These are phyloP conservation scores for Lasaia peninsularis DNA, from an alignment of 1,140 invertebrate genomes.

Conservation along the genomic window DNA sequence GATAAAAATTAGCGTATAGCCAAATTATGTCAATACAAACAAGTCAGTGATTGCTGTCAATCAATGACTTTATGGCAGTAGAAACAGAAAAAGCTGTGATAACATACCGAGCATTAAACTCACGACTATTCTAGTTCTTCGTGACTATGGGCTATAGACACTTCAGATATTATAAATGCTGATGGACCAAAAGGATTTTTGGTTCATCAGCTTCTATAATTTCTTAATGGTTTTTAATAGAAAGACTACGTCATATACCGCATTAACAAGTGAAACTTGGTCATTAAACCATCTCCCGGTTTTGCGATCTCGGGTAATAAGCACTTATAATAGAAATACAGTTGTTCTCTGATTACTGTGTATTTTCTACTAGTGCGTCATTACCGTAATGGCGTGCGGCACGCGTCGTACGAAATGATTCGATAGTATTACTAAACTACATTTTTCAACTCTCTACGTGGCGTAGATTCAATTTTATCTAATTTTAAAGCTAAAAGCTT, in stretches of 20 bases:
- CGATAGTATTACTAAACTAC: conserved; percentile 7
- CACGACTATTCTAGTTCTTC: too few species aligned
- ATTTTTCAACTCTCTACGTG: neutral
- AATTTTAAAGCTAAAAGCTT: neutral
- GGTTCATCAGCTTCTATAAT: too few species aligned
- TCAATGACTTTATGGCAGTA: too few species aligned
- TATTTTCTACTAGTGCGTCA: conserved; percentile 20
- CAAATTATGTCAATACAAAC: too few species aligned
- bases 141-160: too few species aligned
- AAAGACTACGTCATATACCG: neutral
- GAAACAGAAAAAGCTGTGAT: too few species aligned
- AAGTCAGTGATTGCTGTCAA: too few species aligned
- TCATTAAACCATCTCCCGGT: conserved; percentile 10
- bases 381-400: conserved; percentile 19
- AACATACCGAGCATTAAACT: too few species aligned
- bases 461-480: neutral
- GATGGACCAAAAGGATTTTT: too few species aligned
- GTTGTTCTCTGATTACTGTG: conserved; percentile 19
- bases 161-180: too few species aligned
- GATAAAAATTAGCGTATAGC: too few species aligned
- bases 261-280: conserved; percentile 15
- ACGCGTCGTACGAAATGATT: conserved; percentile 15
- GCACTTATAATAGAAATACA: conserved; percentile 20
- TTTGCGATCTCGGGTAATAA: conserved; percentile 16
- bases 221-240: too few species aligned